phyloP scores from a whole-genome alignment of 2,797 vertebrate species.

The Acestrorhynchus altus region DNA sequence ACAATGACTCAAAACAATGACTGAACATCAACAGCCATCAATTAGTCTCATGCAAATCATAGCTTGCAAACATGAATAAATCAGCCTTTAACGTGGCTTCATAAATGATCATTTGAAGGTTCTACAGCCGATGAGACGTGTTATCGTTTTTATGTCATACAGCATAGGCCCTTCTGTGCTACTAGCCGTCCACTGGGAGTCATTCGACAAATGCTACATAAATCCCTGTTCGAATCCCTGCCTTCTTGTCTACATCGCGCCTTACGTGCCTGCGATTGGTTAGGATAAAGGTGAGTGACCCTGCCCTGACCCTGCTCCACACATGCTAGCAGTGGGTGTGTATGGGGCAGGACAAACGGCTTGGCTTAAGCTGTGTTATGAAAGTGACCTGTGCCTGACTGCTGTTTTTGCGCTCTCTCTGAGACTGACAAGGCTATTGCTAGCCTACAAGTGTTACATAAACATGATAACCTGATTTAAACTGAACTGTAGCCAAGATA shows the following conservation, averaged over 20 bases:
- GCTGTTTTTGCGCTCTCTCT: slow-evolving; percentile 21
- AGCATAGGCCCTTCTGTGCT: not conserved
- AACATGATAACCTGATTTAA: slow-evolving; percentile 52
- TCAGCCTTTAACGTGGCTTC: too few species aligned
- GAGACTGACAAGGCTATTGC: slow-evolving; percentile 27
- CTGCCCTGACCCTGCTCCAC: not conserved
- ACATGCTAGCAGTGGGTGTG: not conserved
- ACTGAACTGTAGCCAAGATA: slow-evolving; percentile 45
- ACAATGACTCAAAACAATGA: too few species aligned
- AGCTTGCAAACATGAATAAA: too few species aligned
- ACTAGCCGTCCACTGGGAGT: not conserved
- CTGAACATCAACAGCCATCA: too few species aligned
- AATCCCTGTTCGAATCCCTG: not conserved
- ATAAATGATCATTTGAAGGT: too few species aligned
- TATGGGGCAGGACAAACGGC: slow-evolving; percentile 21
- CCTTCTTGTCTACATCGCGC: too few species aligned
- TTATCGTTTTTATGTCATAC: too few species aligned
- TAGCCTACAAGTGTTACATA: slow-evolving; percentile 33
- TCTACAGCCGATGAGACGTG: too few species aligned
- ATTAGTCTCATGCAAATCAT: too few species aligned
- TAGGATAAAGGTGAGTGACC: not conserved
- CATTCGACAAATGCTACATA: not conserved
- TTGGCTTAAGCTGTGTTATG: slow-evolving; percentile 35
- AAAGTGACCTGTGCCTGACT: slow-evolving; percentile 34
- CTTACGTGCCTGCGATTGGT: not conserved